Evolutionary conservation across 2,797 vertebrate species (phyloP), one percentile per base, ranked within the genome.

Genomic region (Microcaecilia unicolor): DNA sequence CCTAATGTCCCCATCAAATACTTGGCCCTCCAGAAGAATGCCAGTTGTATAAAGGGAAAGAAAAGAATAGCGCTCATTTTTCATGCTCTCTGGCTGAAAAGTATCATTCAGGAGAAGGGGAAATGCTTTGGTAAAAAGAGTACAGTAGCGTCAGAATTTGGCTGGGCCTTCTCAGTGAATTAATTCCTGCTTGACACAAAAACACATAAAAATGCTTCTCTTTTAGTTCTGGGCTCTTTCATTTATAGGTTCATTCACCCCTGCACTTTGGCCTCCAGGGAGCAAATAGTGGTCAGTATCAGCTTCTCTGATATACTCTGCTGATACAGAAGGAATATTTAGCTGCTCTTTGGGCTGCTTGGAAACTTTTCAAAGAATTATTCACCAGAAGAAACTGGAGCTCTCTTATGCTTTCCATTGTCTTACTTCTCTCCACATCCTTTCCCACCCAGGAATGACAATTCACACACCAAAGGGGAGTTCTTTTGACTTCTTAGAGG

Each of bases 41-140:
- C 34, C 51, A 47, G 53, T 18, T 53, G 62, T 53, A 51, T 30
- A 33, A 26, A 25, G 54, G 30, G 15, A 26, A 40, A n/a, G 7
- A 42, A 22, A 21, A 7, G 25, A 39, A n/a, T n/a, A n/a, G n/a
- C n/a, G n/a, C n/a, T n/a, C n/a, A 26, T 20, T 17, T 39, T 52
- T 26, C 7, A 2, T 40, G 37, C 46, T 58, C 34, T 55, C 30
- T 58, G 44, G 33, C 20, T 33, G 27, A 44, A 35, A 37, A 41
- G 41, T 44, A 41, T 52, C 36, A 28, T 28, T 40, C 34, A 48
- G 23, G 37, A 48, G 41, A 29, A 15, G 38, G 43, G 15, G 15
- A 28, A 22, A 8, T 51, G 1, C 17, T 50, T 61, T 47, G 2
- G 15, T 49, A 18, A 16, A 37, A 37, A 0, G 22, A n/a, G n/a